Evolutionary conservation across 2,888 invertebrate species (phyloP), one percentile per base, ranked within the genome.

Genomic region (Arctia plantaginis): DNA sequence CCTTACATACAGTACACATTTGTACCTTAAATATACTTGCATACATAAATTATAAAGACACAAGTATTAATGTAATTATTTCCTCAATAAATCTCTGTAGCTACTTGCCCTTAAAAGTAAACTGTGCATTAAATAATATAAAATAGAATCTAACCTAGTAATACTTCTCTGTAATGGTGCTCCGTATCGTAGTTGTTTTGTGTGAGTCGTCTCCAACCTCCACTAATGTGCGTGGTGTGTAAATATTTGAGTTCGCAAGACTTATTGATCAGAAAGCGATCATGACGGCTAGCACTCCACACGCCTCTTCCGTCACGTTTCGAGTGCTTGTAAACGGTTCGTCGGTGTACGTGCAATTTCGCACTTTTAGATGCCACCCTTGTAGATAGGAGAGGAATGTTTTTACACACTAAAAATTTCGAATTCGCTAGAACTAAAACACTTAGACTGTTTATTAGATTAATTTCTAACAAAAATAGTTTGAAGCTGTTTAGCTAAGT

Each of bases 161-260:
- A 44, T 51, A 13, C 33, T 85, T 82, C 84, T 35, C 6, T 35
- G 35, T 35, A 6, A 35, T 6, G 3, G 35, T 35, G 6, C 35
- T 87, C 85, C 86, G 77, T 78, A 74, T 33, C 44, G 62, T 83
- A 85, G 88, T 82, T 77, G 76, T 89, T 82, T 89, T 89, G 88
- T 85, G 75, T 81, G 86, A 86, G 81, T 89, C 81, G 77, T 83
- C 87, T 84, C 82, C 78, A 79, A 76, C 82, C 86, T 85, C 85
- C 88, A 84, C 93, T 94, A 94, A 94, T 94, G 94, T 92, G 89
- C 91, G 86, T 79, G 88, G 90, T 92, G 94, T 91, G 94, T 93
- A 94, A 95, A 95, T 94, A 94, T 95, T 95, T 93, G 93, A 92
- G 88, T 87, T 90, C 85, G 88, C 89, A 90, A 92, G 92, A 90